phyloP scores from a whole-genome alignment of 2,797 vertebrate genomes.

The Lepilemur ruficaudatus region DNA sequence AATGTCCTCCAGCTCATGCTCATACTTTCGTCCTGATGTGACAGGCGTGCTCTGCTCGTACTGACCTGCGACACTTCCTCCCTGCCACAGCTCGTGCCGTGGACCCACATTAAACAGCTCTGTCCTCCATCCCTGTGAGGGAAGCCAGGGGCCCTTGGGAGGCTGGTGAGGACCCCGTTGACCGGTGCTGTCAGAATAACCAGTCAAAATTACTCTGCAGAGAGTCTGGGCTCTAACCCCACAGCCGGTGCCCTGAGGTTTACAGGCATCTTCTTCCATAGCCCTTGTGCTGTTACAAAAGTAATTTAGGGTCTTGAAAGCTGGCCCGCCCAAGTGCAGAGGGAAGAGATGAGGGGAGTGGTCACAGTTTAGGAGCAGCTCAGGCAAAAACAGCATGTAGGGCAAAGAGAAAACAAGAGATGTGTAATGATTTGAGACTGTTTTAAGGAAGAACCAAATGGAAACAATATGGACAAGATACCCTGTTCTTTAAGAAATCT shows the following conservation, averaged over 20 bases:
- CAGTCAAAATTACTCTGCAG: neutral
- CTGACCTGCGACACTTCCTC: too few relatives aligned
- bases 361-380: neutral
- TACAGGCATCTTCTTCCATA: neutral
- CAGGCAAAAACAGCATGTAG: neutral
- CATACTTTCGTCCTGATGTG: neutral
- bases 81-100: neutral
- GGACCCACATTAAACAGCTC: neutral
- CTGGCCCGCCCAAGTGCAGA: too few relatives aligned
- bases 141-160: neutral
- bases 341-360: fast-evolving
- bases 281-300: fast-evolving
- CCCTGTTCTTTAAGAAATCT: fast-evolving
- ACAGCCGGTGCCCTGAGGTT: neutral
- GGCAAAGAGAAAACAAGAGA: neutral
- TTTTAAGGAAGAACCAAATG: neutral
- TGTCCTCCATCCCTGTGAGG: neutral
- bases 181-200: neutral
- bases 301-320: neutral
- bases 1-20: fast-evolving
- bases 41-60: fast-evolving
- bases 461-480: neutral
- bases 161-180: neutral
- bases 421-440: neutral
- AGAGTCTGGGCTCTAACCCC: neutral